Percentiles rank a stretch among this genome's conserved stretches.
Conservation (phyloP, 2,888 invertebrate species). For the Ochropacha duplaris region DNA sequence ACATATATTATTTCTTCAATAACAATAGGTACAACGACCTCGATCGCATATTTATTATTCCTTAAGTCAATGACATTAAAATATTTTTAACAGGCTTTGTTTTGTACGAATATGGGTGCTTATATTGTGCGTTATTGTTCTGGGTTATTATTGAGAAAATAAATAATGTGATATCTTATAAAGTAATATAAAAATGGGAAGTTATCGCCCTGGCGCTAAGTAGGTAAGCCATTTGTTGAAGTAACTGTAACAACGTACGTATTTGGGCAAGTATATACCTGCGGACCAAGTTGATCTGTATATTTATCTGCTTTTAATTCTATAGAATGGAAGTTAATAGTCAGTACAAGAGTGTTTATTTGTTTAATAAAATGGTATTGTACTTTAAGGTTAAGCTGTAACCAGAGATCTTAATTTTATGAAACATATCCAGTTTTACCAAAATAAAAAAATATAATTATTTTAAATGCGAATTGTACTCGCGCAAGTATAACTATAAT, state of each 20-base stretch:
- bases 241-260: background rate
- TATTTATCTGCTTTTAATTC: background rate
- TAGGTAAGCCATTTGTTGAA: conserved; percentile 1
- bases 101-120: background rate
- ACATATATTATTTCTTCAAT: background rate
- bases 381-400: background rate
- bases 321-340: background rate
- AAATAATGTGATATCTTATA: background rate
- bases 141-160: background rate
- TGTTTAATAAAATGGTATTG: background rate
- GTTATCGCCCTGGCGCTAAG: background rate
- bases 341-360: background rate
- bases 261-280: background rate
- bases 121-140: background rate
- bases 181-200: background rate
- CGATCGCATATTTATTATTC: background rate
- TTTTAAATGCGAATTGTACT: too few relatives aligned
- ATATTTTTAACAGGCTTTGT: conserved; percentile 1
- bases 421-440: background rate
- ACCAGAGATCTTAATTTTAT: background rate
- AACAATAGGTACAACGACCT: conserved; percentile 2
- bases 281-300: background rate
- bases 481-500: too few relatives aligned
- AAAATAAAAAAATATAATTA: background rate
- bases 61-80: conserved; percentile 1